A percentile compares a stretch with the other conserved stretches of the same genome.
phyloP scores from a whole-genome alignment of 2,888 invertebrate genomes.

The Cosmopolites sordidus region DNA sequence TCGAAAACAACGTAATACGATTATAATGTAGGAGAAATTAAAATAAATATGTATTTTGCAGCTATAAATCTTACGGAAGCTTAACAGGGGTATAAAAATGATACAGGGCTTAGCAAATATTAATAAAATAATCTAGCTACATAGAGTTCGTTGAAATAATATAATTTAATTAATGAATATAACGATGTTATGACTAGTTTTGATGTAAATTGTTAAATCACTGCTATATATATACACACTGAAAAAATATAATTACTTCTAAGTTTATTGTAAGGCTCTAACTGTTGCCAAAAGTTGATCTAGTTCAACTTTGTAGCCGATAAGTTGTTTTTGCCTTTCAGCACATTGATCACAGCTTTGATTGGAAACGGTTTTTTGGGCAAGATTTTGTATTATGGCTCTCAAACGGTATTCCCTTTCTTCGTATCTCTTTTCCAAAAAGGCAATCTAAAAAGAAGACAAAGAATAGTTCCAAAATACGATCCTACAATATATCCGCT shows the following conservation, averaged over 20 bases:
- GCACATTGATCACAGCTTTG: slow-evolving; percentile 46
- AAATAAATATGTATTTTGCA: too few species aligned
- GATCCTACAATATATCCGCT: too few species aligned
- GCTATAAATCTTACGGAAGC: too few species aligned
- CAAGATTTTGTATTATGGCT: slow-evolving; percentile 49
- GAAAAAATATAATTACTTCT: background rate
- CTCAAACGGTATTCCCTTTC: slow-evolving; percentile 50
- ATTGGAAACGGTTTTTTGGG: slow-evolving; percentile 44
- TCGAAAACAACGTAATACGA: too few species aligned
- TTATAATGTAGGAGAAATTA: too few species aligned
- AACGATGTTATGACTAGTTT: background rate
- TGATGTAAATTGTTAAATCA: background rate
- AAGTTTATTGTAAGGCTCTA: slow-evolving; percentile 37
- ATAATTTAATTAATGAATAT: background rate
- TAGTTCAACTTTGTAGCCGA: slow-evolving; percentile 47
- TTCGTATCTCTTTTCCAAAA: slow-evolving; percentile 49
- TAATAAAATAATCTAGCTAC: too few species aligned
- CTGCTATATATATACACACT: background rate
- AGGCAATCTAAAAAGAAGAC: slow-evolving; percentile 41
- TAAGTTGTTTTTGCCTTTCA: slow-evolving; percentile 45
- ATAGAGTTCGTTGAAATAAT: too few species aligned
- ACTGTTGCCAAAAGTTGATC: slow-evolving; percentile 48
- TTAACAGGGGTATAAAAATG: too few species aligned
- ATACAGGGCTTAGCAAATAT: too few species aligned
- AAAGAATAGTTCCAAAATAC: too few species aligned